Evolutionary conservation across 2,113 vertebrate genomes (phyloP), one percentile per base, ranked within the genome.

Genomic region (Pachyramphus minor): DNA sequence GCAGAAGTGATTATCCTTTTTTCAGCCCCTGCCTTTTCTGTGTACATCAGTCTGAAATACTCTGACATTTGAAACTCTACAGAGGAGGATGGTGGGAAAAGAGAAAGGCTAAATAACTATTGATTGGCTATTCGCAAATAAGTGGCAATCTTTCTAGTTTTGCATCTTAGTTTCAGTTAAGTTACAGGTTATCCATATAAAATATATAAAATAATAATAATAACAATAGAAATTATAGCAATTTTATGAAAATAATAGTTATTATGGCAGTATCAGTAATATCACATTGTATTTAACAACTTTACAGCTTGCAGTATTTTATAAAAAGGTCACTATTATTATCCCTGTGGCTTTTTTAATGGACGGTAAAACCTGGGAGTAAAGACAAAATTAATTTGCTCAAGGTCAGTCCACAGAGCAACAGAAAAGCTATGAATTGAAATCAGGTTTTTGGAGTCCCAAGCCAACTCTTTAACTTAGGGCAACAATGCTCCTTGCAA

Each of bases 11-110:
- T 45, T 92, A 23, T 90, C 28, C 9, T 76, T 93, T 91, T 93
- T 87, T 92, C 85, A 96, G 47, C 52, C 53, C 37, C 33, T 80
- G 69, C 62, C 60, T 69, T 81, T 97, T 95, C 92, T 95, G 75
- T 33, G 42, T 56, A n/a, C 64, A 89, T 96, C 35, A 28, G 5
- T 93, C 74, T 93, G 88, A 96, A 91, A 90, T 47, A 69, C 75
- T 74, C n/a, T 90, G 89, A 53, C 85, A 64, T 84, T 76, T 94
- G 76, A 93, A 95, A 95, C n/a, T 68, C 37, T 93, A 11, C 1
- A 8, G 35, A 89, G 52, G 35, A 60, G 20, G 13, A 44, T 20
- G 18, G 6, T 42, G 9, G 14, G 23, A n/a, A 81, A 84, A 87
- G 28, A 68, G 8, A 77, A 67, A 72, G 22, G 9, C 30, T 9